These are phyloP conservation scores for Tachycineta bicolor DNA, from an alignment of 2,113 vertebrate species.

Conservation along the genomic window DNA sequence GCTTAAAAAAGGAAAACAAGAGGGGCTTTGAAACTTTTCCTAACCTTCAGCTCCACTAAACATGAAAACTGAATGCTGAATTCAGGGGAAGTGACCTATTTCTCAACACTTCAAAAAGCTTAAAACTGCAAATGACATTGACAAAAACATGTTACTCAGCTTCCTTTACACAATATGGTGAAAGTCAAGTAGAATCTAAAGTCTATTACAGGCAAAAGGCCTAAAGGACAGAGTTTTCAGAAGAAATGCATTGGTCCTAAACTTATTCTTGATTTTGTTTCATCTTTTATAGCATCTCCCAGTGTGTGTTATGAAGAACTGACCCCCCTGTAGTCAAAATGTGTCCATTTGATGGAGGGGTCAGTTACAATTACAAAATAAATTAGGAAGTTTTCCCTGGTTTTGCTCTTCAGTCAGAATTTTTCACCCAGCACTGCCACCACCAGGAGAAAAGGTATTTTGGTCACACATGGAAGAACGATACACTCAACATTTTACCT, in stretches of 20 bases:
- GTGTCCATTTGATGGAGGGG: background rate
- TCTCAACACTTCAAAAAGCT: conserved; percentile 22
- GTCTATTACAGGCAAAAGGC: background rate
- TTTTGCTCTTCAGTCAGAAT: background rate
- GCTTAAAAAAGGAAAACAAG: conserved; percentile 30
- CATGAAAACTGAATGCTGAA: conserved; percentile 5
- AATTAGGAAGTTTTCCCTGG: background rate
- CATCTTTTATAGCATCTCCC: background rate
- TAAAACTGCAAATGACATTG: background rate
- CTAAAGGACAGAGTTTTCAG: background rate
- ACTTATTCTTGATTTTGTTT: background rate
- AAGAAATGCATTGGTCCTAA: background rate
- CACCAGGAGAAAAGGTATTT: background rate
- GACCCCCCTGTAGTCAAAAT: background rate
- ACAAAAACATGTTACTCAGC: background rate
- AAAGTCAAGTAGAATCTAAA: background rate
- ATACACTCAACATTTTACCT: background rate
- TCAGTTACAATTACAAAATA: background rate
- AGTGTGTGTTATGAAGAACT: background rate
- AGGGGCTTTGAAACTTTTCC: conserved; percentile 1
- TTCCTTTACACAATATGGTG: background rate
- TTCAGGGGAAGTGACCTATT: conserved; percentile 5
- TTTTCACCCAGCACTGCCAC: background rate
- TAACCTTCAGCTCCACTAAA: conserved; percentile 12
- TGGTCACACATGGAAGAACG: rapidly evolving